Evolutionary conservation across 2,888 invertebrate species (phyloP).

Genomic region (Tetheella fluctuosa): DNA sequence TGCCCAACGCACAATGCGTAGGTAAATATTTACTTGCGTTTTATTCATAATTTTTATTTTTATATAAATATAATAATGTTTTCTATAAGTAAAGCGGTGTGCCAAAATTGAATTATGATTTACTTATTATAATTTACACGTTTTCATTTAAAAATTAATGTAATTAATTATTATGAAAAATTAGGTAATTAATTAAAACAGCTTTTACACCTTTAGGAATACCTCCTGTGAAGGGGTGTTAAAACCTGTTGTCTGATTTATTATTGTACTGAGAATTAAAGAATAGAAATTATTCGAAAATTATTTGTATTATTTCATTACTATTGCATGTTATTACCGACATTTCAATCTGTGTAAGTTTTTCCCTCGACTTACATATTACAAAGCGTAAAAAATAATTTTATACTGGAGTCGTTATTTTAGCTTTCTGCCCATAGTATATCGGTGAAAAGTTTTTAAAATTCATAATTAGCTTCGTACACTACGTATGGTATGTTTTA

Average conservation of each 20-base stretch:
- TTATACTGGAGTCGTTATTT: too few species aligned
- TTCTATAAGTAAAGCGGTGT: conserved; percentile 13
- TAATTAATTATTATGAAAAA: conserved; percentile 2
- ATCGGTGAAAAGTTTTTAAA: too few species aligned
- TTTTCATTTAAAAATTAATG: conserved; percentile 39
- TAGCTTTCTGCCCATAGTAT: too few species aligned
- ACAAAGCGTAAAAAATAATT: too few species aligned
- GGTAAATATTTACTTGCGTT: too few species aligned
- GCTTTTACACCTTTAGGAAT: conserved; percentile 70
- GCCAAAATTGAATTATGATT: conserved; percentile 16
- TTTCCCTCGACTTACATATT: too few species aligned
- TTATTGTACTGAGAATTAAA: conserved; percentile 75
- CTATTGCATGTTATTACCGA: too few species aligned
- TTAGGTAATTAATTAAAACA: conserved; percentile 64
- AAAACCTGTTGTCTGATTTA: conserved; percentile 77
- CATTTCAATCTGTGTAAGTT: too few species aligned
- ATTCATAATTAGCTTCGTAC: too few species aligned
- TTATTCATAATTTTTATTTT: conserved; percentile 9
- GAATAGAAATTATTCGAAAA: conserved; percentile 76
- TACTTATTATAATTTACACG: conserved; percentile 13
- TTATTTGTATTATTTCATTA: conserved; percentile 32
- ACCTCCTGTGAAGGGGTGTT: conserved; percentile 71
- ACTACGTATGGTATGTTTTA: background rate
- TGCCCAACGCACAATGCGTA: conserved; percentile 17
- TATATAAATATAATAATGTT: conserved; percentile 7